Conservation (phyloP, 2,888 invertebrate genomes). For the Hirtodrosophila cameraria region DNA sequence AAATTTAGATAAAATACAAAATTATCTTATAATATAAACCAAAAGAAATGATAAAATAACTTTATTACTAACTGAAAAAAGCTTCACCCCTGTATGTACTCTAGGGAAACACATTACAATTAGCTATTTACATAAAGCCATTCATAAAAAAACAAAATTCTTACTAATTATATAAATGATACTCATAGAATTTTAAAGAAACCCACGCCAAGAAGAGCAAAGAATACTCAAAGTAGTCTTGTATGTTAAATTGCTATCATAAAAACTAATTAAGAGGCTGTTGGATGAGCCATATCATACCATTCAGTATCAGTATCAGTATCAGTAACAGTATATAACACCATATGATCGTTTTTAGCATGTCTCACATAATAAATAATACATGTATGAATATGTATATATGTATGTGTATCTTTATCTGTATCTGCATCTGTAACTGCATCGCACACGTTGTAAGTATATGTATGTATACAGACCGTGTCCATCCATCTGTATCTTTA, state of each 20-base stretch:
- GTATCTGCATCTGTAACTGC: conserved; percentile 38
- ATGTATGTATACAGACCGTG: conserved; percentile 18
- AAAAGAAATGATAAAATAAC: no score
- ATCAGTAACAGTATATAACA: conserved; percentile 40
- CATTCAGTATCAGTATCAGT: no score
- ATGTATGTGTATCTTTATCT: conserved; percentile 11
- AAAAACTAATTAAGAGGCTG: conserved; percentile 52
- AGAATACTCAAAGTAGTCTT: background rate
- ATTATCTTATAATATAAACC: no score
- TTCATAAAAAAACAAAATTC: background rate
- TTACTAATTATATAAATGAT: background rate
- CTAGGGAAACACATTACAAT: no score
- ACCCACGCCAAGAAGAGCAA: no score
- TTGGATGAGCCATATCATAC: conserved; percentile 11
- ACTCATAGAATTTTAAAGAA: background rate
- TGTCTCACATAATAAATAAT: conserved; percentile 3
- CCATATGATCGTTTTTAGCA: conserved; percentile 31
- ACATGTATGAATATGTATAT: conserved; percentile 5
- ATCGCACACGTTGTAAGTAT: conserved; percentile 36
- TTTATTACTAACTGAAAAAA: no score
- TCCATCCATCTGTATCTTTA: conserved; percentile 77
- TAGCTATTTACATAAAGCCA: no score
- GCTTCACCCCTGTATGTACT: no score
- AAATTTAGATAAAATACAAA: no score
- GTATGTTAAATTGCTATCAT: conserved; percentile 20